Evolutionary conservation across 2,888 invertebrate species (phyloP), one percentile per base, ranked within the genome.

Genomic region (Agrotis clavis): DNA sequence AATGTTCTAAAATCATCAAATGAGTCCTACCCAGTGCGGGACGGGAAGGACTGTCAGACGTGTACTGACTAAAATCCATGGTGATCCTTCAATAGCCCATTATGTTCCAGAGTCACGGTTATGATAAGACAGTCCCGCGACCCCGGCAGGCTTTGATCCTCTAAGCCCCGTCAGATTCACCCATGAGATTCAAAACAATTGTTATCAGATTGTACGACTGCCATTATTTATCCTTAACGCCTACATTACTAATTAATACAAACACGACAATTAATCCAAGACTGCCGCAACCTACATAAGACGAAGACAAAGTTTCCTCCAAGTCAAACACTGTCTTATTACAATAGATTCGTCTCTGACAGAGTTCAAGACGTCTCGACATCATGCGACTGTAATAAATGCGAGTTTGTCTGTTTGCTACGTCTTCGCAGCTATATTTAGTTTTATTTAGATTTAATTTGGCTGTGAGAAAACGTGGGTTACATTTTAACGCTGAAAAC

Each of bases 291-390:
- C 21, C n/a, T 35, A 35, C 1, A 47, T 41, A 30, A 59, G 21
- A 67, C 53, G n/a, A 14, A 56, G 21, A 51, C 67, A 16, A 77
- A 81, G 53, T 75, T 60, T 53, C 25, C 2, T 14, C 19, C 0
- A 60, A 68, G 30, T 62, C 76, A 54, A 77, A 81, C 81, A 77
- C 45, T 64, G 71, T 67, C 64, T 35, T 59, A 74, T 74, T 74
- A 82, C 84, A 48, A 68, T 61, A 59, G 54, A 74, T 82, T 79
- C 73, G 79, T 79, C 75, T 84, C 67, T 65, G 72, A 66, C 79
- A 71, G 25, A 69, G 81, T 67, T 66, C 57, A 74, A 61, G 47
- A 81, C 77, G 56, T 76, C 54, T 48, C 54, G 64, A 74, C 67
- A 66, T 80, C 47, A 51, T 61, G 62, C 48, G 19, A 60, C 59